A percentile compares a stretch with the other conserved stretches of the same genome.
Evolutionary conservation across 2,113 vertebrate species (phyloP).

Genomic region (Scopus umbretta): DNA sequence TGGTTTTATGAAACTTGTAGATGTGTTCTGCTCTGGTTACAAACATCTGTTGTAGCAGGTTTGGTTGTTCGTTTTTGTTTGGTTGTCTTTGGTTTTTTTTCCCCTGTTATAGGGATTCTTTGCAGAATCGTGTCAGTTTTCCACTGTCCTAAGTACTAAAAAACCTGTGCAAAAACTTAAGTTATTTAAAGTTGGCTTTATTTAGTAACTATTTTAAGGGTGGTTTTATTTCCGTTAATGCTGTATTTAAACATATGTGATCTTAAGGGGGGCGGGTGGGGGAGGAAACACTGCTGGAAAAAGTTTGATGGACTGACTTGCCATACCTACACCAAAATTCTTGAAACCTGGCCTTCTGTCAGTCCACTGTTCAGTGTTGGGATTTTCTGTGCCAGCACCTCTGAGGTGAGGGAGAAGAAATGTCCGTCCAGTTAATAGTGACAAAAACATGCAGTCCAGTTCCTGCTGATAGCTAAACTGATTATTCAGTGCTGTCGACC

Average conservation of each 20-base stretch:
- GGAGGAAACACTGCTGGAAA: neutral
- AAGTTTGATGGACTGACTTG: neutral
- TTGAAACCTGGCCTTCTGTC: neutral
- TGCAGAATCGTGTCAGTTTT: neutral
- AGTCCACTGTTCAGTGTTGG: neutral
- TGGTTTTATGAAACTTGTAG: neutral
- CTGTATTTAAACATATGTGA: neutral
- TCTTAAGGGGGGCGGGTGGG: neutral
- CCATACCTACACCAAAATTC: neutral
- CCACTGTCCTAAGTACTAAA: neutral
- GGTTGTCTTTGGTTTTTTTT: too few species aligned
- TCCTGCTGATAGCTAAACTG: neutral
- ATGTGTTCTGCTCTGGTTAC: neutral
- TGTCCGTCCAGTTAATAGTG: neutral
- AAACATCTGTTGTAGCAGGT: neutral
- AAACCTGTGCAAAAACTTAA: neutral
- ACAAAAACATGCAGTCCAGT: neutral
- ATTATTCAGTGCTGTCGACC: neutral
- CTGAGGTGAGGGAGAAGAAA: neutral
- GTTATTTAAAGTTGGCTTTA: neutral
- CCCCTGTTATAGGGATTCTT: neutral
- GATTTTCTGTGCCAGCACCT: neutral
- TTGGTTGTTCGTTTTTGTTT: too few species aligned
- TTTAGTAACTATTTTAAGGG: neutral
- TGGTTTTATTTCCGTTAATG: neutral